These are phyloP conservation scores for Lacerta agilis DNA, from an alignment of 2,797 vertebrate genomes.

Conservation along the genomic window DNA sequence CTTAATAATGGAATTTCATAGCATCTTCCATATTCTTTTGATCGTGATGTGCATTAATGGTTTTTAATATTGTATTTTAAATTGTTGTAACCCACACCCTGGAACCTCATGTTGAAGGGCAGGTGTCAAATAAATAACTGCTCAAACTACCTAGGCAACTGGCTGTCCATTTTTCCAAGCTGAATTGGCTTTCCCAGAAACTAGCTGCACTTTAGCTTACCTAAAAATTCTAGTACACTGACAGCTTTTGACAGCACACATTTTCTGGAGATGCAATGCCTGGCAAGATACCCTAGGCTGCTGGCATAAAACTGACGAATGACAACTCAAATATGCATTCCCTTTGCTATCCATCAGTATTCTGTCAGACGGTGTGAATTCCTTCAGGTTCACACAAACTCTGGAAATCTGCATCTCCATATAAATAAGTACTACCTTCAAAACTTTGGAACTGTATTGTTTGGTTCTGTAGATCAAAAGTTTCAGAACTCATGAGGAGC, in stretches of 20 bases:
- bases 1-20: fast-evolving
- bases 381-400: background rate
- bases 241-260: background rate
- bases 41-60: too few species aligned
- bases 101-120: too few species aligned
- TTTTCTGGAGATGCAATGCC: background rate
- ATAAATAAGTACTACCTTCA: background rate
- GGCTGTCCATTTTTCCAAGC: background rate
- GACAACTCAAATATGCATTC: background rate
- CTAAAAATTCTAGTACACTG: fast-evolving
- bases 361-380: fast-evolving
- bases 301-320: background rate
- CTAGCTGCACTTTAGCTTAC: background rate
- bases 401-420: slow-evolving; percentile 1
- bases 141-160: background rate
- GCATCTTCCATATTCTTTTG: background rate
- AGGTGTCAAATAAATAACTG: too few species aligned
- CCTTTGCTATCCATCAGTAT: background rate
- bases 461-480: background rate
- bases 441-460: background rate
- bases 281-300: background rate
- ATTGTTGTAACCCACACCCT: too few species aligned
- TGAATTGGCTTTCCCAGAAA: background rate
- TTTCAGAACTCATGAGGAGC: background rate
- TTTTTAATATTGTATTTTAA: too few species aligned